These are phyloP conservation scores for Epistrophe grossulariae DNA, from an alignment of 2,888 invertebrate genomes.

Conservation along the genomic window DNA sequence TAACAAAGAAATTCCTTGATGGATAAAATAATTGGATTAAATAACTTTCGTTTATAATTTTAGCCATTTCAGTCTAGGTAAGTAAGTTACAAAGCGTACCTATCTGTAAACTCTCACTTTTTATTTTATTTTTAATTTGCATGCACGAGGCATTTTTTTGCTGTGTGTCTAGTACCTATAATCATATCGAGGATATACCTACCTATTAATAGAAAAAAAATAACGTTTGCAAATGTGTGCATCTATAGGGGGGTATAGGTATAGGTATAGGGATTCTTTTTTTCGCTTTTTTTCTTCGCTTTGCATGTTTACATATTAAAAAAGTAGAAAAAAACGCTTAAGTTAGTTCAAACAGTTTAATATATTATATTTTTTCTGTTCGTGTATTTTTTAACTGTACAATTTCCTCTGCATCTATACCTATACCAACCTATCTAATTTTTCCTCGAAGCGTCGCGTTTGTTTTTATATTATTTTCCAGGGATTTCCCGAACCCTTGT, in stretches of 20 bases:
- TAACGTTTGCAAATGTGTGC: constrained; percentile 5
- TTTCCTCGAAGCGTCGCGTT: constrained; percentile 9
- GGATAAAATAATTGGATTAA: constrained; percentile 48
- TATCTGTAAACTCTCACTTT: constrained; percentile 52
- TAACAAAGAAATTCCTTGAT: background rate
- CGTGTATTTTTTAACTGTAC: constrained; percentile 54
- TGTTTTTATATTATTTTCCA: constrained; percentile 10
- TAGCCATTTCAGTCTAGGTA: constrained; percentile 4
- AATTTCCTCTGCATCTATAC: constrained; percentile 52
- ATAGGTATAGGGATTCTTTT: background rate
- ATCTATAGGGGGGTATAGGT: background rate
- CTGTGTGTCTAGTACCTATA: constrained; percentile 54
- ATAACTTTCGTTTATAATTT: constrained; percentile 30
- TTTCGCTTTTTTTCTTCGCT: background rate
- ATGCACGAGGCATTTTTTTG: constrained; percentile 55
- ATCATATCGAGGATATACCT: constrained; percentile 59
- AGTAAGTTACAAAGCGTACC: background rate
- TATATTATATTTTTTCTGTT: constrained; percentile 14
- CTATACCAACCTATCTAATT: constrained; percentile 17
- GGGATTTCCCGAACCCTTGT: constrained; percentile 43
- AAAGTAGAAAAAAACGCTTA: background rate
- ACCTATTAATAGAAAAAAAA: constrained; percentile 36
- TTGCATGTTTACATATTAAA: background rate
- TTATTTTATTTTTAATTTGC: constrained; percentile 56
- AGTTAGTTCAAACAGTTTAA: constrained; percentile 53